Conservation (phyloP, 2,113 vertebrate species). For the Rhinolophus sinicus region DNA sequence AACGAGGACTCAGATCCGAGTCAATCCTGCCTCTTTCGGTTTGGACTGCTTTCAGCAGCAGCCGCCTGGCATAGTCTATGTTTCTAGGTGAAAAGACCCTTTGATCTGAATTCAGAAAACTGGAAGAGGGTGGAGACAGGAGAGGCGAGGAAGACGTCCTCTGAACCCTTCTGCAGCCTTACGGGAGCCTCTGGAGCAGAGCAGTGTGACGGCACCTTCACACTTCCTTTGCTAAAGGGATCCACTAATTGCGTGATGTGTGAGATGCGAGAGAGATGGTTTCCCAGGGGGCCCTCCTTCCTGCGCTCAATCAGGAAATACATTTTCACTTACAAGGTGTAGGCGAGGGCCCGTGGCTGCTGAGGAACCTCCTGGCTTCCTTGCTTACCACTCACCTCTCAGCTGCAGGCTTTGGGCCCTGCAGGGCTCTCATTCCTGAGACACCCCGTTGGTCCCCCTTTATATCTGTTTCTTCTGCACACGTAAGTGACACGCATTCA, state of each 20-base stretch:
- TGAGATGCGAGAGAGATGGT: slow-evolving; percentile 67
- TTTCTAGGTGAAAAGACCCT: neutral
- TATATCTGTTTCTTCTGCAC: neutral
- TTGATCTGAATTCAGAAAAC: neutral
- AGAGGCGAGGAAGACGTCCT: no score
- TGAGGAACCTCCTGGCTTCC: neutral
- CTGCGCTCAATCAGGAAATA: neutral
- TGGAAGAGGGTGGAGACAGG: neutral
- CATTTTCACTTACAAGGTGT: slow-evolving; percentile 28
- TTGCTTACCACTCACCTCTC: neutral
- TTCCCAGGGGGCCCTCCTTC: slow-evolving; percentile 30
- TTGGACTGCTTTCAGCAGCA: neutral
- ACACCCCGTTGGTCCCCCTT: neutral
- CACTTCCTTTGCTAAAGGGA: slow-evolving; percentile 43
- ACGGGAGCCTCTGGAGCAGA: slow-evolving; percentile 65
- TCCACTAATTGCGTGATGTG: slow-evolving; percentile 79
- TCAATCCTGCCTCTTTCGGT: neutral
- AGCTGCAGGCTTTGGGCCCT: neutral
- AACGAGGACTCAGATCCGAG: fast-evolving
- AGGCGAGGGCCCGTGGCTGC: neutral
- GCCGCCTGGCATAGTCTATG: fast-evolving
- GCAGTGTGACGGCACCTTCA: slow-evolving; percentile 57
- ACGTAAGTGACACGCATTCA: neutral
- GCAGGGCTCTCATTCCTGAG: neutral
- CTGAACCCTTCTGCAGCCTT: neutral